Evolutionary conservation across 2,113 vertebrate genomes (phyloP).

Genomic region (Brachionichthys hirsutus): DNA sequence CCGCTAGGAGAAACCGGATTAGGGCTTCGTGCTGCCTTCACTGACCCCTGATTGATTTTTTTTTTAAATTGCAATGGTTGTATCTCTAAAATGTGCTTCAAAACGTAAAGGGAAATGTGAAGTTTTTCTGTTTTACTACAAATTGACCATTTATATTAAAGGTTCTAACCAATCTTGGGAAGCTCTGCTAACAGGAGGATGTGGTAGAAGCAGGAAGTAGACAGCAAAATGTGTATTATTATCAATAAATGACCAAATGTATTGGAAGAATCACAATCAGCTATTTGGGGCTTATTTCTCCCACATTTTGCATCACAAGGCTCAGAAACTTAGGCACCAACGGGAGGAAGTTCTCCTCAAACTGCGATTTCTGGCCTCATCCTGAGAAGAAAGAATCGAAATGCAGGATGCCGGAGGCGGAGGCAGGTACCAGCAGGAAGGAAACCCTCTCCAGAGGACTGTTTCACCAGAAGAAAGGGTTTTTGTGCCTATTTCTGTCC

Average conservation of each 20-base stretch:
- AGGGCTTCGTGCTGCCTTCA: constrained; percentile 12
- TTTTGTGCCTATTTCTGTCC: constrained; percentile 4
- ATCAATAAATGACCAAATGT: no score
- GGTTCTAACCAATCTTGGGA: background rate
- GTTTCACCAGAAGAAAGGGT: no score
- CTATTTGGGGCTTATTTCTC: background rate
- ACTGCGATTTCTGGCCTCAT: constrained; percentile 22
- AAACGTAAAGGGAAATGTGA: background rate
- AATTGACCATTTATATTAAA: constrained; percentile 12
- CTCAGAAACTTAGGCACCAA: constrained; percentile 22
- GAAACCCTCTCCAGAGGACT: no score
- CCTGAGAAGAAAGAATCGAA: background rate
- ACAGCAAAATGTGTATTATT: no score
- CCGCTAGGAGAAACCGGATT: constrained; percentile 24
- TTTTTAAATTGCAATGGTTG: constrained; percentile 25
- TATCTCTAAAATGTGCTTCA: constrained; percentile 2
- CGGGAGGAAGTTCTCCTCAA: constrained; percentile 21
- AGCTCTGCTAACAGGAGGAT: no score
- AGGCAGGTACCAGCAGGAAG: no score
- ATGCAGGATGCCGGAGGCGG: no score
- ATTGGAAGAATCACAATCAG: background rate
- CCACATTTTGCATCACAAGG: constrained; percentile 12
- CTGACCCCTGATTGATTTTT: constrained; percentile 24
- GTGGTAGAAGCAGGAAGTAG: no score
- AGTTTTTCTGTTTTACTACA: background rate